phyloP scores from a whole-genome alignment of 1,140 invertebrate genomes.

The Alviniconcha marisindica region DNA sequence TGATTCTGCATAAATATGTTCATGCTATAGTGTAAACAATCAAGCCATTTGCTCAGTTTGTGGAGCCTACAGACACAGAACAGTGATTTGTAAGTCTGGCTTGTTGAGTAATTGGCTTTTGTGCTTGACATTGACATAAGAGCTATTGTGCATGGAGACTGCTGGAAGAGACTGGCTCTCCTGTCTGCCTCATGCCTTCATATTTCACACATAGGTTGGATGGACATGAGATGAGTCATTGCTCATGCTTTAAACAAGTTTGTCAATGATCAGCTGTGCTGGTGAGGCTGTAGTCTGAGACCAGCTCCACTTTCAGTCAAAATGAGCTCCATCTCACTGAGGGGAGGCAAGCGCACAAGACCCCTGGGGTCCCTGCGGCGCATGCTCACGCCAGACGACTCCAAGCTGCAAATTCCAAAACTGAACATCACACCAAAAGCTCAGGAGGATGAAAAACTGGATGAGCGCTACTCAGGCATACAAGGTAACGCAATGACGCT shows the following conservation, averaged over 20 bases:
- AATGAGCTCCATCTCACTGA: conserved; percentile 27
- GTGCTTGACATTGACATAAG: no score
- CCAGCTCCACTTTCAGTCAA: neutral
- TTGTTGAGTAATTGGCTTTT: no score
- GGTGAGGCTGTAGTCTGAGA: neutral
- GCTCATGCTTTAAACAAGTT: neutral
- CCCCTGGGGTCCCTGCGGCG: conserved; percentile 44
- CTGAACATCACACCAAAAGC: neutral
- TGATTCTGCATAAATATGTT: no score
- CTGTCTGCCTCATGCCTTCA: neutral
- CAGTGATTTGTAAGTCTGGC: no score
- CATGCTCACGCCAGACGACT: conserved; percentile 13
- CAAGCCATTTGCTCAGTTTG: no score
- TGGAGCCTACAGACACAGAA: no score
- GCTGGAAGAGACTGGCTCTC: neutral
- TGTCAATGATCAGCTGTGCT: neutral
- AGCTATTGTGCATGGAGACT: neutral
- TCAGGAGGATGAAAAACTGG: conserved; percentile 33
- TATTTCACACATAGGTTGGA: neutral
- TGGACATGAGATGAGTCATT: neutral
- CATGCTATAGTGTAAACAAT: no score
- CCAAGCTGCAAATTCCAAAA: conserved; percentile 35
- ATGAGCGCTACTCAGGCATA: conserved; percentile 51
- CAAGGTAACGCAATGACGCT: conserved; percentile 60
- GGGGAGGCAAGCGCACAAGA: conserved; percentile 39